A percentile compares a stretch with the other conserved stretches of the same genome.
Evolutionary conservation across 2,888 invertebrate species (phyloP).

Genomic region (Ferrisia virgata): DNA sequence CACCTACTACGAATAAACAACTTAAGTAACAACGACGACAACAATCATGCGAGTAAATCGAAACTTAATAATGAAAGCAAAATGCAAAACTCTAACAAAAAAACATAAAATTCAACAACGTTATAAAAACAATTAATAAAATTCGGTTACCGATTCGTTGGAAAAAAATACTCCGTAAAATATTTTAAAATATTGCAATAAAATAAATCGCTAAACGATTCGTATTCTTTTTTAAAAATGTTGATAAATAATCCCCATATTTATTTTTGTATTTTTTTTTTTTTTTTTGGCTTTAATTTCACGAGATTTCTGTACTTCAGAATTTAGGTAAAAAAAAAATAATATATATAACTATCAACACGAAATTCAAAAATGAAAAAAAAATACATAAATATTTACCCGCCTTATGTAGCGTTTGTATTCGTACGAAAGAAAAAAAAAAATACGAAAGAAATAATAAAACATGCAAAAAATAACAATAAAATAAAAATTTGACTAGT

Average conservation of each 20-base stretch:
- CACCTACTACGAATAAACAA: background rate
- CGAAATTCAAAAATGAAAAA: background rate
- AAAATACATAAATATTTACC: background rate
- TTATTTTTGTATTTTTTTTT: no score
- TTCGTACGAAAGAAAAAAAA: constrained; percentile 5
- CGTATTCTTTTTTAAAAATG: background rate
- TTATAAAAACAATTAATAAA: background rate
- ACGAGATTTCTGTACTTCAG: background rate
- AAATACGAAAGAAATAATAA: constrained; percentile 8
- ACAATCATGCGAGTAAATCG: constrained; percentile 22
- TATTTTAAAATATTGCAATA: background rate
- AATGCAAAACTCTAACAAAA: constrained; percentile 21
- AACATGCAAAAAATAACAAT: constrained; percentile 35
- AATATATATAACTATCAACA: background rate
- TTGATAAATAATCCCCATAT: background rate
- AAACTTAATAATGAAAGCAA: constrained; percentile 25
- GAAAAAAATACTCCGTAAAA: background rate
- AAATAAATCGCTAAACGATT: background rate
- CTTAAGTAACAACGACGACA: constrained; percentile 18
- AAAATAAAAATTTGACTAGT: constrained; percentile 44
- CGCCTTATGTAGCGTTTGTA: background rate
- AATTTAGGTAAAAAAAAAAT: background rate
- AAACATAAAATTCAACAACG: constrained; percentile 24
- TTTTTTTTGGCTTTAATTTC: background rate
- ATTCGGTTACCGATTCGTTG: background rate